phyloP scores from a whole-genome alignment of 2,113 vertebrate species.

The Semnornis frantzii region DNA sequence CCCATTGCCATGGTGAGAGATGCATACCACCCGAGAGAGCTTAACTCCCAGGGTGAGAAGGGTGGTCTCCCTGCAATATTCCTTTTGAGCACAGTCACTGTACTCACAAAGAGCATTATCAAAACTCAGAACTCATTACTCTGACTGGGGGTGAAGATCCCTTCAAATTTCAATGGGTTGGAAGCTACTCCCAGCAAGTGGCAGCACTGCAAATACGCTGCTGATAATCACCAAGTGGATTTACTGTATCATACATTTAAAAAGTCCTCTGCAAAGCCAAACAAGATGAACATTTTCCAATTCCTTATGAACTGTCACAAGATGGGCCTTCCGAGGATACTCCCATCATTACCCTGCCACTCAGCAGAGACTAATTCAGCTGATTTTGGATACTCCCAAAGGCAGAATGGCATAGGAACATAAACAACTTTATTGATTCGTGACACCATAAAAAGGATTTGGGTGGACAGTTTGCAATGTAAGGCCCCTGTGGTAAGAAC shows the following conservation, averaged over 20 bases:
- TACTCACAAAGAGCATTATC: slow-evolving; percentile 36
- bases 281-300: not conserved
- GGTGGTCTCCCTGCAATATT: slow-evolving; percentile 43
- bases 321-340: not conserved
- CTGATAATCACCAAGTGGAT: not conserved
- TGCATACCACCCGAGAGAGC: not conserved
- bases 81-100: slow-evolving; percentile 21
- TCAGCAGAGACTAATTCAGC: not conserved
- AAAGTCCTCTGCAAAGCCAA: not conserved
- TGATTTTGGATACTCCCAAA: not conserved
- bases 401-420: not conserved
- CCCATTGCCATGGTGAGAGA: slow-evolving; percentile 74
- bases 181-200: not conserved
- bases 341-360: not conserved
- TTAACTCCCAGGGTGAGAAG: slow-evolving; percentile 31
- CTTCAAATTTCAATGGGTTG: not conserved
- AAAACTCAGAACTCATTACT: slow-evolving; percentile 26
- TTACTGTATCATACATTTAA: not conserved
- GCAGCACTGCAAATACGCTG: not conserved
- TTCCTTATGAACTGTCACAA: not conserved
- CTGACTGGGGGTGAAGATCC: not conserved
- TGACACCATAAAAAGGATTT: not conserved
- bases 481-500: not conserved
- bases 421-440: slow-evolving; percentile 1
- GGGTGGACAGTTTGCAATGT: not conserved